Conservation (phyloP, 1,140 invertebrate species). For the Homalodisca vitripennis region DNA sequence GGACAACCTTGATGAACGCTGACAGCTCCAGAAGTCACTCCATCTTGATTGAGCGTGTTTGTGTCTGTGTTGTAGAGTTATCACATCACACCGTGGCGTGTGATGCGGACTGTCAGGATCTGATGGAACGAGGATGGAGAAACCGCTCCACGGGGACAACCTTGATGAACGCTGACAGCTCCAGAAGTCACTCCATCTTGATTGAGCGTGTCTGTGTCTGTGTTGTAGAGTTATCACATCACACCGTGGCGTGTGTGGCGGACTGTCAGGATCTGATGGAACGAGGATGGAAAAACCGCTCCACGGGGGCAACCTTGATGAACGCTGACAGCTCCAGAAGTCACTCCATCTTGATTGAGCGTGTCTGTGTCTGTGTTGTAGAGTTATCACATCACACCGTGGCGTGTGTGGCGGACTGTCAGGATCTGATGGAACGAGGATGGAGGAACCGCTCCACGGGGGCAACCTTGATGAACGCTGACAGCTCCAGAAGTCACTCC, state of each 20-base stretch:
- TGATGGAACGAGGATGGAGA: slow-evolving; percentile 74
- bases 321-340: slow-evolving; percentile 82
- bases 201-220: no score
- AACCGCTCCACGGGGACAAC: slow-evolving; percentile 75
- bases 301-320: slow-evolving; percentile 79
- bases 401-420: slow-evolving; percentile 72
- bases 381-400: slow-evolving; percentile 73
- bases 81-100: slow-evolving; percentile 74
- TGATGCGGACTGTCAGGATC: slow-evolving; percentile 66
- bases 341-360: slow-evolving; percentile 90
- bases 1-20: slow-evolving; percentile 83
- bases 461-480: slow-evolving; percentile 83
- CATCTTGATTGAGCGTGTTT: no score
- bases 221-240: slow-evolving; percentile 64
- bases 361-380: no score
- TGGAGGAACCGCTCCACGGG: slow-evolving; percentile 74
- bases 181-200: slow-evolving; percentile 87
- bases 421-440: slow-evolving; percentile 69
- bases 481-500: slow-evolving; percentile 83
- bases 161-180: slow-evolving; percentile 85
- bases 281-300: slow-evolving; percentile 69
- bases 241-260: slow-evolving; percentile 70
- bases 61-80: slow-evolving; percentile 60
- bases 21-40: slow-evolving; percentile 86
- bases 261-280: slow-evolving; percentile 75